Evolutionary conservation across 2,113 vertebrate genomes (phyloP), one percentile per base, ranked within the genome.

Genomic region (Saccopteryx bilineata): DNA sequence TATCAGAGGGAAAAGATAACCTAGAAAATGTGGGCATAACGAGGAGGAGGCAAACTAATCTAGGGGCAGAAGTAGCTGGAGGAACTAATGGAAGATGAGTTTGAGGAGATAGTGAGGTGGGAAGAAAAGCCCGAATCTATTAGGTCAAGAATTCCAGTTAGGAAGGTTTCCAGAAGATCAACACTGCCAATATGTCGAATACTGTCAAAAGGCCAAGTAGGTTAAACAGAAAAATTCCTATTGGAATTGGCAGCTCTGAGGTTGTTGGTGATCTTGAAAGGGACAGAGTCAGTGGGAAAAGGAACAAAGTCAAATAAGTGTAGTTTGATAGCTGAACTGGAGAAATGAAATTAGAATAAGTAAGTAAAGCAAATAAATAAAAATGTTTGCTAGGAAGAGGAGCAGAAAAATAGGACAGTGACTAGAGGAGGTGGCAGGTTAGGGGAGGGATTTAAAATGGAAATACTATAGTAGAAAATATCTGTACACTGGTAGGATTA

Each of bases 231-330:
- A 52, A 88, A 81, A 69, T 58, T 92, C 14, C 79, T 86, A 18
- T 74, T 83, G 61, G n/a, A 92, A 84, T 3, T 14, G 28, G 24
- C 86, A 65, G 46, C 12, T 89, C 3, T 52, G 46, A 69, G 11
- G 58, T 87, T 26, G 39, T 19, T 86, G 80, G 61, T 78, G 72
- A 93, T 87, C 21, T 91, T 75, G 63, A 26, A 91, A 91, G 91
- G 28, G 72, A 90, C 11, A 71, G 52, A 63, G 69, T 93, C 8
- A 28, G 31, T 79, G 48, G 19, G 66, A 92, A 72, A 19, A 48
- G 46, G n/a, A 75, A 65, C 52, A 33, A 61, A 82, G 7, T 74
- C 23, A 71, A 66, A 17, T 63, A 24, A 18, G 19, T 74, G 7
- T 33, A 63, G 21, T 69, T 60, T 65, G 33, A 39, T 54, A 39